These are phyloP conservation scores for Heterotis niloticus DNA, from an alignment of 2,113 vertebrate species.

Conservation along the genomic window DNA sequence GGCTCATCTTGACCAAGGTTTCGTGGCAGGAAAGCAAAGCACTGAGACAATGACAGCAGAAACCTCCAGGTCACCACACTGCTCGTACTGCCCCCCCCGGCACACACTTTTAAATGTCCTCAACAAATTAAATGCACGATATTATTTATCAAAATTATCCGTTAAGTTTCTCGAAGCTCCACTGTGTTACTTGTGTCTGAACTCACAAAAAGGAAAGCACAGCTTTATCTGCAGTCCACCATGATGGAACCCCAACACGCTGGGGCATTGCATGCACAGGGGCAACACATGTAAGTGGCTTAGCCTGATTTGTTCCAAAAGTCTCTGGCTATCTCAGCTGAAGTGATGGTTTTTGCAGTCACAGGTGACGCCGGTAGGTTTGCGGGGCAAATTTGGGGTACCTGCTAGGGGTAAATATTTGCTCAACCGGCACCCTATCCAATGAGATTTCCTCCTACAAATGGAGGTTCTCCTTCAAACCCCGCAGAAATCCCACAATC, in stretches of 20 bases:
- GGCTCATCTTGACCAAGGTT: slow-evolving; percentile 51
- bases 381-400: not conserved
- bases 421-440: slow-evolving; percentile 1
- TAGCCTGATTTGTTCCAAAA: slow-evolving; percentile 19
- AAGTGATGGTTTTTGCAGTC: slow-evolving; percentile 1
- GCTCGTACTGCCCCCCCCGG: not conserved
- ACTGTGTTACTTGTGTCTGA: slow-evolving; percentile 13
- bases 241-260: slow-evolving; percentile 11
- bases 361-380: slow-evolving; percentile 4
- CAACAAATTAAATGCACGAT: too few species aligned
- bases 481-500: not conserved
- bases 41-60: not conserved
- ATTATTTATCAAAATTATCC: not conserved
- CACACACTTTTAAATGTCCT: not conserved
- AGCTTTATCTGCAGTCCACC: slow-evolving; percentile 1
- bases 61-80: not conserved
- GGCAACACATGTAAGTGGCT: slow-evolving; percentile 3
- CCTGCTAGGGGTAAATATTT: not conserved
- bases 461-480: not conserved
- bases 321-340: not conserved
- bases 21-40: not conserved
- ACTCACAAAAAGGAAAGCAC: not conserved
- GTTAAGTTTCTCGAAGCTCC: not conserved
- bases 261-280: not conserved
- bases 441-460: not conserved